Percentiles rank a stretch among this genome's conserved stretches.
phyloP scores from a whole-genome alignment of 2,113 vertebrate genomes.

The Aepyceros melampus region DNA sequence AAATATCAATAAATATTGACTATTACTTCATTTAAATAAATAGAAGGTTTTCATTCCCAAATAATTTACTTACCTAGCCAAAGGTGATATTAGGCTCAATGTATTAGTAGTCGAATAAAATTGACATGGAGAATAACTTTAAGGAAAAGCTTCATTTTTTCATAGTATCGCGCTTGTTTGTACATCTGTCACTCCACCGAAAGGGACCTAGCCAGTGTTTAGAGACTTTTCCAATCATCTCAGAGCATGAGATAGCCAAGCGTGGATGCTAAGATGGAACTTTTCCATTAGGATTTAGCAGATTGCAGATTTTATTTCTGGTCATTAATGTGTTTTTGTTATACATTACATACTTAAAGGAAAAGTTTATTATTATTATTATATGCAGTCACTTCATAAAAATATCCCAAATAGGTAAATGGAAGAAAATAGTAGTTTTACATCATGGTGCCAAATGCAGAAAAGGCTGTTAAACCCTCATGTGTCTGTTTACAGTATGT shows the following conservation, averaged over 20 bases:
- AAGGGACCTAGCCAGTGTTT: slow-evolving; percentile 36
- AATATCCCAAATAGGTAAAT: neutral
- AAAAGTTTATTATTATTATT: neutral
- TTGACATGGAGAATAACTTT: slow-evolving; percentile 75
- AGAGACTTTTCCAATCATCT: slow-evolving; percentile 22
- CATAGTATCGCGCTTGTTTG: slow-evolving; percentile 46
- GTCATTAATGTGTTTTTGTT: slow-evolving; percentile 43
- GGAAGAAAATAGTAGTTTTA: slow-evolving; percentile 8
- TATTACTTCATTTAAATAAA: slow-evolving; percentile 74
- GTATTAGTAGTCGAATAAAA: slow-evolving; percentile 78
- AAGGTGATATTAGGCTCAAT: slow-evolving; percentile 73
- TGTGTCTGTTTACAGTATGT: slow-evolving; percentile 38
- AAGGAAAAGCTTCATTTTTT: slow-evolving; percentile 64
- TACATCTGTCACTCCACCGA: slow-evolving; percentile 59
- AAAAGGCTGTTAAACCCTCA: slow-evolving; percentile 13
- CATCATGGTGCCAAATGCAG: slow-evolving; percentile 33
- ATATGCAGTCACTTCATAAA: slow-evolving; percentile 17
- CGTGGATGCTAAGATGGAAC: neutral
- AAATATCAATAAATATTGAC: slow-evolving; percentile 63
- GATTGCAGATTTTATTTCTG: slow-evolving; percentile 38
- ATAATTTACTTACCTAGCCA: slow-evolving; percentile 77
- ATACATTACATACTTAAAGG: neutral
- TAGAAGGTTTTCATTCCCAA: slow-evolving; percentile 69
- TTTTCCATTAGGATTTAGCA: slow-evolving; percentile 28
- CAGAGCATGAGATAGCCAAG: slow-evolving; percentile 17